These are phyloP conservation scores for Caenorhabditis virilis DNA, from an alignment of 2,888 invertebrate genomes.

Conservation along the genomic window DNA sequence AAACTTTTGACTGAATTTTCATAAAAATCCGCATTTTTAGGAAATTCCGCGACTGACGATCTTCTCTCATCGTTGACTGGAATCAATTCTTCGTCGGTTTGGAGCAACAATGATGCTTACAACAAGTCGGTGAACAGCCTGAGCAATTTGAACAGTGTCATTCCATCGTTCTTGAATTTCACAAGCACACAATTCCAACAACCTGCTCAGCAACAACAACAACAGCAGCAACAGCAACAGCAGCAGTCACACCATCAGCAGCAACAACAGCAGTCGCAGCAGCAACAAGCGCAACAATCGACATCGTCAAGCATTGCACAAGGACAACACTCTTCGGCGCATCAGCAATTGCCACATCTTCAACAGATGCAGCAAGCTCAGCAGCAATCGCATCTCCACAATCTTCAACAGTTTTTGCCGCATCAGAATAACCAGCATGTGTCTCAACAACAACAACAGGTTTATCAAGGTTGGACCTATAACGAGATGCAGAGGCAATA, in stretches of 20 bases:
- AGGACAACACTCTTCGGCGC: neutral
- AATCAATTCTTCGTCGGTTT: neutral
- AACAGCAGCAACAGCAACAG: conserved; percentile 1
- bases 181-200: neutral
- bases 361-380: conserved; percentile 2
- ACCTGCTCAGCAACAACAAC: conserved; percentile 1
- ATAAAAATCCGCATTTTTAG: too few relatives aligned
- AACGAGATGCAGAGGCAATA: conserved; percentile 2
- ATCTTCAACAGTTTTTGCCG: too few relatives aligned
- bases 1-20: too few relatives aligned
- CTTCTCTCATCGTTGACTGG: neutral
- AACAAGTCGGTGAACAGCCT: neutral
- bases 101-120: neutral
- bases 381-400: neutral
- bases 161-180: neutral
- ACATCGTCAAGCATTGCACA: neutral
- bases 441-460: too few relatives aligned
- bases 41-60: too few relatives aligned
- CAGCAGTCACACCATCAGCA: conserved; percentile 1
- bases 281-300: conserved; percentile 2
- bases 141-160: neutral
- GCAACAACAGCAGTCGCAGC: neutral
- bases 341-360: neutral
- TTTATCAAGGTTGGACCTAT: too few relatives aligned
- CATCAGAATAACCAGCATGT: too few relatives aligned